Conservation (phyloP, 2,797 vertebrate species). For the Amniataba percoides region DNA sequence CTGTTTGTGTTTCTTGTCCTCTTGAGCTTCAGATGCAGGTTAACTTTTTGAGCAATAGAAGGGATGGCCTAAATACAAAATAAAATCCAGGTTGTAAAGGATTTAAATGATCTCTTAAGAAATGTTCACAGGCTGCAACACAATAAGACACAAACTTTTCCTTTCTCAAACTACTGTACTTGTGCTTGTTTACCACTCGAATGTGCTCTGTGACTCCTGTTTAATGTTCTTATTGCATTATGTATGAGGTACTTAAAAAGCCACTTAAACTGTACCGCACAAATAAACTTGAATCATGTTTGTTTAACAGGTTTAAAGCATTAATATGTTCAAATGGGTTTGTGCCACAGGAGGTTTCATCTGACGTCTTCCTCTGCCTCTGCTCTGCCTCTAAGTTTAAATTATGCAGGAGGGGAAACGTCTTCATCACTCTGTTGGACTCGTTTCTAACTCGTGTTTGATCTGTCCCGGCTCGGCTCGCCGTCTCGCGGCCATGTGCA, state of each 20-base stretch:
- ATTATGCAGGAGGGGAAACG: not conserved
- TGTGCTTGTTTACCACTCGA: not conserved
- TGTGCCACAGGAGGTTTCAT: not conserved
- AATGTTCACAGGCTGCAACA: not conserved
- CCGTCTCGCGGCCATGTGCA: not conserved
- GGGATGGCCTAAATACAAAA: not conserved
- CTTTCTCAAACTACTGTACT: not conserved
- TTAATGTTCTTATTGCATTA: not conserved
- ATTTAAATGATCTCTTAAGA: too few relatives aligned
- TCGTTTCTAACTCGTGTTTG: not conserved
- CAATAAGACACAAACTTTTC: not conserved
- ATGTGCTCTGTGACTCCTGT: not conserved
- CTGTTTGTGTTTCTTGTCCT: not conserved
- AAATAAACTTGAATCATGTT: not conserved
- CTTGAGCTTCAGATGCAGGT: not conserved
- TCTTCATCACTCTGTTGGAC: not conserved
- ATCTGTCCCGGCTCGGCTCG: not conserved
- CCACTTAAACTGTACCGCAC: not conserved
- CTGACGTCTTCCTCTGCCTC: not conserved
- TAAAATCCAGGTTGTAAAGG: not conserved
- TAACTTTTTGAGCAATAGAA: not conserved
- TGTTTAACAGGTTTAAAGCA: not conserved
- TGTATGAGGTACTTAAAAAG: not conserved
- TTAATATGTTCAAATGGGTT: constrained; percentile 12
- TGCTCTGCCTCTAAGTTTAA: not conserved